These are phyloP conservation scores for Augiades crinisus DNA, from an alignment of 2,888 invertebrate species.

Conservation along the genomic window DNA sequence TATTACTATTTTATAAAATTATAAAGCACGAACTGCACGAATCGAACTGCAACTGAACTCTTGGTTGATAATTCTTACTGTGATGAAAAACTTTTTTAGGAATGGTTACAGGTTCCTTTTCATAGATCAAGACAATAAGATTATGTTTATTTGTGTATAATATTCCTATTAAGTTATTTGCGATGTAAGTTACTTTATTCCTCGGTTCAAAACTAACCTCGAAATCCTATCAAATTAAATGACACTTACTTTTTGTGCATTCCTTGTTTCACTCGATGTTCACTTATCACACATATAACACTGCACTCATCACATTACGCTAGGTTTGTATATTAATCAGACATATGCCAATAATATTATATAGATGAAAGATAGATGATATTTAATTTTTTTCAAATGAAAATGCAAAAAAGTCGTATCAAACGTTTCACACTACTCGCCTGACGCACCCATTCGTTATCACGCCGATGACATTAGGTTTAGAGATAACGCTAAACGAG, in stretches of 20 bases:
- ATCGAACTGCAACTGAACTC: no score
- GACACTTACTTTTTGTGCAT: constrained; percentile 14
- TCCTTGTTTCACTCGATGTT: not conserved
- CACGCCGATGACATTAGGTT: constrained; percentile 12
- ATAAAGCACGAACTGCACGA: no score
- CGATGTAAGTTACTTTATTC: no score
- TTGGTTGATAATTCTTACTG: no score
- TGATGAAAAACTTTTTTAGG: no score
- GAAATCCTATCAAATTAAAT: not conserved
- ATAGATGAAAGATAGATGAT: not conserved
- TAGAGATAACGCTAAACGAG: constrained; percentile 7
- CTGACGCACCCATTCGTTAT: constrained; percentile 20
- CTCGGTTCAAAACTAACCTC: not conserved
- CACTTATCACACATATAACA: not conserved
- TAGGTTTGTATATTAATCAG: not conserved
- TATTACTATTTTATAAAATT: not conserved
- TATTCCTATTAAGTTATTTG: not conserved
- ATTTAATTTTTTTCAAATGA: not conserved
- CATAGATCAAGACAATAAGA: no score
- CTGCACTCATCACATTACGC: not conserved
- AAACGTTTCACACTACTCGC: not conserved
- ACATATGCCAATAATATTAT: no score
- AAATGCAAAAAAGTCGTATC: not conserved
- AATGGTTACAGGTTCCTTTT: no score
- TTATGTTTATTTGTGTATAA: no score